phyloP scores from a whole-genome alignment of 2,113 vertebrate species.

The Pelobates fuscus region DNA sequence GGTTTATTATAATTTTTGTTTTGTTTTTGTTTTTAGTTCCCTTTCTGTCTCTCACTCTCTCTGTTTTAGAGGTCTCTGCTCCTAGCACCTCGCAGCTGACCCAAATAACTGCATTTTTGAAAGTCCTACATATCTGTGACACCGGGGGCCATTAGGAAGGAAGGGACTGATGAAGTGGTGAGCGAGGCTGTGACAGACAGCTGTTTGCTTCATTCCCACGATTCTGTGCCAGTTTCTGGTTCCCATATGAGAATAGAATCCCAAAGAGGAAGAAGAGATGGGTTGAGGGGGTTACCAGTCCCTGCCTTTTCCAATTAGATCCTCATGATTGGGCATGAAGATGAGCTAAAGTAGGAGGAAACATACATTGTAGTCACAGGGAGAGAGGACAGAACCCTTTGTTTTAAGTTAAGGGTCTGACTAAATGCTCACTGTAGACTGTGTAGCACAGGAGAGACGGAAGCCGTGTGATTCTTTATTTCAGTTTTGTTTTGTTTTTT shows the following conservation, averaged over 20 bases:
- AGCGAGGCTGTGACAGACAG: constrained; percentile 33
- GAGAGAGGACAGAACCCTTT: constrained; percentile 24
- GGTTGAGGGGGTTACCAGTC: constrained; percentile 55
- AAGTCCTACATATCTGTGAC: constrained; percentile 43
- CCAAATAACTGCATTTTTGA: constrained; percentile 35
- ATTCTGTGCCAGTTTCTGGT: constrained; percentile 36
- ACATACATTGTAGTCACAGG: constrained; percentile 22
- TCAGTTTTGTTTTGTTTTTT: too few species aligned
- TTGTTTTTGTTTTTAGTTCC: constrained; percentile 35
- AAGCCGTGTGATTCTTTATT: constrained; percentile 21
- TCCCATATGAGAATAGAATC: constrained; percentile 56
- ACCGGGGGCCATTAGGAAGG: constrained; percentile 42
- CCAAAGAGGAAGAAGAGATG: constrained; percentile 30
- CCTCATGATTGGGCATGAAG: constrained; percentile 40
- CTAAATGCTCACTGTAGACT: neutral
- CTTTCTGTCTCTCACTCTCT: constrained; percentile 35
- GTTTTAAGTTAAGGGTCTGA: constrained; percentile 25
- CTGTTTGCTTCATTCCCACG: constrained; percentile 48
- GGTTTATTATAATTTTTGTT: constrained; percentile 10
- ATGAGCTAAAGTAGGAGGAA: constrained; percentile 43
- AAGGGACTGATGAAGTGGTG: constrained; percentile 15
- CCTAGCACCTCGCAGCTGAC: constrained; percentile 5
- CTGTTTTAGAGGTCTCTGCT: constrained; percentile 11
- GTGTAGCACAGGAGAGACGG: constrained; percentile 10
- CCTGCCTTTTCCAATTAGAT: constrained; percentile 47